Base-by-base conservation (phyloP, 2,113 vertebrate species). In the Chloropsis cyanopogon region DNA sequence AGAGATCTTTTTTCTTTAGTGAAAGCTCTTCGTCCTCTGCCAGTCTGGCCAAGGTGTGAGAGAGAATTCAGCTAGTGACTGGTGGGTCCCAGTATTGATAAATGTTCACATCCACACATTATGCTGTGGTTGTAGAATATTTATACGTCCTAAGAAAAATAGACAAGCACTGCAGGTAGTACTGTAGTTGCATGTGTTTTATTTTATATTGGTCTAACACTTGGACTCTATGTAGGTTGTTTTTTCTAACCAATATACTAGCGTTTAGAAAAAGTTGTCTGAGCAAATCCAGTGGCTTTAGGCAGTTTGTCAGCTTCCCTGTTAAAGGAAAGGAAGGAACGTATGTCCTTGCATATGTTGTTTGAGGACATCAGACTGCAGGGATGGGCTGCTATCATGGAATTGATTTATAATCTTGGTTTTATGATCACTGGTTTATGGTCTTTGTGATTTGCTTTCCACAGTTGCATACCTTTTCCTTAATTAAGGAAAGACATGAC, bases 11-110 rank as follows among this genome's bases (percentile, higher is more conserved):
- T 42, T 26, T 18, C 15, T 41, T 28, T 1, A 16, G 33, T 6
- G 35, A 15, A 28, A 24, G 7, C 19, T 57, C 2, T 12, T 75
- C 0, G 0, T 50, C 5, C 15, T 68, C 50, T 33, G 11, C 23
- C 7, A 6, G 18, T 8, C 33, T 52, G 64, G 19, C 24, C 4
- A 2, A 54, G 33, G 12, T 22, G 46, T 31, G 54, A 37, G 60
- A 28, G 54, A 37, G 60, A 28, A 7, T 52, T 76, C 23, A 3
- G 1, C 3, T 44, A 47, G 10, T 1, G 3, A 7, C 61, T 31
- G 26, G 23, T 26, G 53, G 6, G 54, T 64, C 25, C 14, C 22
- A 21, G 47, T 19, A 4, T 0, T 28, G 31, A 4, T 35, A 49
- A 41, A 4, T 8, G 12, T 47, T 57, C 22, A 3, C 7, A 2